Evolutionary conservation across 2,888 invertebrate species (phyloP).

Genomic region (Neoscelio sp.): DNA sequence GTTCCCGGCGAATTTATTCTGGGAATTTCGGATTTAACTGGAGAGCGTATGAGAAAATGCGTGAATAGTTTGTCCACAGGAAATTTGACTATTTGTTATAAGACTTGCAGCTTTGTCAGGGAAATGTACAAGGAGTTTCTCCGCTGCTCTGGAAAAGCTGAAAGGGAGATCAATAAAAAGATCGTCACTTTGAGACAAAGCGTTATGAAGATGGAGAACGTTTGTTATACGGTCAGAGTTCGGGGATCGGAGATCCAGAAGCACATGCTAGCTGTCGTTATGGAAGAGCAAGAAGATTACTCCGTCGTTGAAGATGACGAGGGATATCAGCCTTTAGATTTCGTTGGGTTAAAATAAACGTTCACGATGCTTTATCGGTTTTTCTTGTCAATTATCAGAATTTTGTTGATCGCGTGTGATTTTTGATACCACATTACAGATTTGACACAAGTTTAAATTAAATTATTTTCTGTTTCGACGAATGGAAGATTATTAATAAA

Average conservation of each 20-base stretch:
- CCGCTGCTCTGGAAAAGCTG: constrained; percentile 84
- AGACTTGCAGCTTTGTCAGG: constrained; percentile 89
- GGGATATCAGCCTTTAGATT: constrained; percentile 81
- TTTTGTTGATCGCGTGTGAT: no score
- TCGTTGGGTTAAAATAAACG: no score
- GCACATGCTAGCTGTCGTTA: constrained; percentile 86
- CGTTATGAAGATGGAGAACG: constrained; percentile 92
- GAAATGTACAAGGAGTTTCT: constrained; percentile 87
- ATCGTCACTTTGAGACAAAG: constrained; percentile 89
- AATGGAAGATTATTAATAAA: no score
- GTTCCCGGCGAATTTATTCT: constrained; percentile 87
- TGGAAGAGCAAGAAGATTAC: constrained; percentile 79
- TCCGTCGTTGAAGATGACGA: constrained; percentile 84
- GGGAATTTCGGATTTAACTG: constrained; percentile 94
- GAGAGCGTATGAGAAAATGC: constrained; percentile 95
- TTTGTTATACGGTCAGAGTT: constrained; percentile 91
- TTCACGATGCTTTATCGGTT: no score
- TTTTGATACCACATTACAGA: no score
- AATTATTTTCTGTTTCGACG: no score
- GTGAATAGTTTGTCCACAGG: constrained; percentile 92
- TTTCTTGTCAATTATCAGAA: no score
- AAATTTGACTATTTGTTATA: constrained; percentile 88
- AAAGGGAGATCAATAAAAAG: constrained; percentile 89
- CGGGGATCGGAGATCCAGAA: constrained; percentile 92
- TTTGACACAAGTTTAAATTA: no score